phyloP scores from a whole-genome alignment of 2,888 invertebrate species.

The Drosophila atripex region DNA sequence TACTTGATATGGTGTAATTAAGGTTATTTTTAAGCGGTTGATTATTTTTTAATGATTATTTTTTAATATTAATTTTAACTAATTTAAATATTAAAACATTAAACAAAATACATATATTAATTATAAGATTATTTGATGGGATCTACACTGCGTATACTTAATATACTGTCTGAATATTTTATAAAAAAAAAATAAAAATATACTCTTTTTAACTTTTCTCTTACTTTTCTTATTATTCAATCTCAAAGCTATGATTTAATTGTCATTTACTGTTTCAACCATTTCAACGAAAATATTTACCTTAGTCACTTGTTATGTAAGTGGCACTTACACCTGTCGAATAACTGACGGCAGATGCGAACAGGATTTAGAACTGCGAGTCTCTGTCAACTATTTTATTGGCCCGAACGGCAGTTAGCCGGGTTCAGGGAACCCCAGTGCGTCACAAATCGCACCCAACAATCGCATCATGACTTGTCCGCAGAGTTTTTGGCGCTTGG shows the following conservation, averaged over 20 bases:
- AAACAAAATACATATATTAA: background rate
- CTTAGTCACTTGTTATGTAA: background rate
- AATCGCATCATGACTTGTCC: constrained; percentile 25
- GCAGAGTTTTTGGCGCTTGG: background rate
- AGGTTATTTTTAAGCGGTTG: too few relatives aligned
- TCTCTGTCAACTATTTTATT: background rate
- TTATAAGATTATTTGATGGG: background rate
- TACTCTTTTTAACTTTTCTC: too few relatives aligned
- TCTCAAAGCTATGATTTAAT: too few relatives aligned
- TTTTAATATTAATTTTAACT: too few relatives aligned
- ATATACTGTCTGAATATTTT: background rate
- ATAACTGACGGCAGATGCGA: background rate
- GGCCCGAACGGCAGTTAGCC: constrained; percentile 1
- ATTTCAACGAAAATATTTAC: background rate
- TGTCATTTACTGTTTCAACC: too few relatives aligned
- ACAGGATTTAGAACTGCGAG: constrained; percentile 2
- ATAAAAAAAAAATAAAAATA: background rate
- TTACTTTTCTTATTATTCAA: too few relatives aligned
- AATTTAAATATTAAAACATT: too few relatives aligned
- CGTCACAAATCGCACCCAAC: constrained; percentile 27
- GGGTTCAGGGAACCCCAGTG: constrained; percentile 33
- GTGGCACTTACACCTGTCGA: background rate
- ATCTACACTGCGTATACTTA: background rate
- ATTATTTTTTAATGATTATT: too few relatives aligned
- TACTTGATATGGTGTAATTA: background rate